A percentile compares a stretch with the other conserved stretches of the same genome.
phyloP scores from a whole-genome alignment of 1,140 invertebrate species.

The Ceratosolen fusciceps region DNA sequence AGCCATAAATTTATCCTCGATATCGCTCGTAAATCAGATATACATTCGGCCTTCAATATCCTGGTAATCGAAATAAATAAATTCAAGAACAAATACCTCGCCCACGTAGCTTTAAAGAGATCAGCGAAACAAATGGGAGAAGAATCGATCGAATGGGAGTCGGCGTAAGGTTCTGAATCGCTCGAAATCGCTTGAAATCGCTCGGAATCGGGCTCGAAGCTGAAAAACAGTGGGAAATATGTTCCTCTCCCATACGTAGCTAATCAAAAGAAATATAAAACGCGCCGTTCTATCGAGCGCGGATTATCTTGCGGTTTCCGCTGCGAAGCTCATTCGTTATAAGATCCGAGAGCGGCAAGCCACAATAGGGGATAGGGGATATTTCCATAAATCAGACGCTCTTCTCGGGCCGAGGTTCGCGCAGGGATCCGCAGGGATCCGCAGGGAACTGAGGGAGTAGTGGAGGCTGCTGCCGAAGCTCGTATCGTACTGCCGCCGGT shows the following conservation, averaged over 20 bases:
- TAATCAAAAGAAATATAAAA: not conserved
- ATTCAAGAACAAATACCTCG: conserved; percentile 25
- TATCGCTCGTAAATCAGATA: conserved; percentile 17
- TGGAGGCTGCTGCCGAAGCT: not conserved
- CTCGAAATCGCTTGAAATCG: no score
- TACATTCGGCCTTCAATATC: conserved; percentile 11
- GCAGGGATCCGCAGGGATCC: conserved; percentile 1
- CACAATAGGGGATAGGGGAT: not conserved
- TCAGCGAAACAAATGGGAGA: not conserved
- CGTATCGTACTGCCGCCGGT: not conserved
- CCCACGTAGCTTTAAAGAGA: conserved; percentile 3
- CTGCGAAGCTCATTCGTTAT: conserved; percentile 5
- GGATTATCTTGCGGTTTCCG: not conserved
- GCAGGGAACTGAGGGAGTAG: not conserved
- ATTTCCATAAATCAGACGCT: conserved; percentile 26
- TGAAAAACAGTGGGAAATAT: not conserved
- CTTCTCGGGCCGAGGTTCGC: not conserved
- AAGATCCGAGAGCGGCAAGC: not conserved
- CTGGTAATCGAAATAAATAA: conserved; percentile 21
- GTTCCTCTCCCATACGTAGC: not conserved
- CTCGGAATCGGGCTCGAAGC: not conserved
- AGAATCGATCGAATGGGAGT: not conserved
- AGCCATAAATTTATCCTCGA: conserved; percentile 1
- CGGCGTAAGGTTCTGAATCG: no score
- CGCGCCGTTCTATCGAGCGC: not conserved